Evolutionary conservation across 2,888 invertebrate species (phyloP).

Genomic region (Drepanosiphum platanoidis): DNA sequence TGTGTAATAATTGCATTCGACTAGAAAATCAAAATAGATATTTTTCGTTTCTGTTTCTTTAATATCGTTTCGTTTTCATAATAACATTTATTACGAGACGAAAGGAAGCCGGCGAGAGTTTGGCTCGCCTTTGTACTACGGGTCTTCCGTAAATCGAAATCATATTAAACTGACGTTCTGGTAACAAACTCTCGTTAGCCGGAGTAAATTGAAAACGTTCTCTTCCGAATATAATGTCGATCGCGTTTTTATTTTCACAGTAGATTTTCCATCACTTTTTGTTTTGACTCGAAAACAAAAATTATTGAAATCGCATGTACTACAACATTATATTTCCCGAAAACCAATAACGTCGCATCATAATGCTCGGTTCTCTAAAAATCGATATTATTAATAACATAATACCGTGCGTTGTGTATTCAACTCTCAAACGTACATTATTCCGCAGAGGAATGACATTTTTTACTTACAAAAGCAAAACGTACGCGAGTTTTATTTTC

Average conservation of each 20-base stretch:
- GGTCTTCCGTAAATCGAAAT: constrained; percentile 44
- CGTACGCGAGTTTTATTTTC: too few relatives aligned
- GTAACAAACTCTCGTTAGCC: constrained; percentile 52
- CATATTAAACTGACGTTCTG: constrained; percentile 41
- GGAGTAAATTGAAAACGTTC: constrained; percentile 54
- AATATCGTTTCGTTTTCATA: constrained; percentile 22
- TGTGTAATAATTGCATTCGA: background rate
- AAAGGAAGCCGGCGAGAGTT: constrained; percentile 22
- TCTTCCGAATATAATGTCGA: constrained; percentile 22
- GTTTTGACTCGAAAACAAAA: background rate
- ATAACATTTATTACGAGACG: constrained; percentile 21
- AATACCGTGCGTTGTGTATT: too few relatives aligned
- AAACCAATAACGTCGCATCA: background rate
- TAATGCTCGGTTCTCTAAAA: too few relatives aligned
- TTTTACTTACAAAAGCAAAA: too few relatives aligned
- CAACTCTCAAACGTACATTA: too few relatives aligned
- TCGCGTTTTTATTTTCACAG: constrained; percentile 26
- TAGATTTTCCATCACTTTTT: background rate
- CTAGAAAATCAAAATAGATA: background rate
- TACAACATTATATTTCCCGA: too few relatives aligned
- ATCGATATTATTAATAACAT: too few relatives aligned
- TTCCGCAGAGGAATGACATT: too few relatives aligned
- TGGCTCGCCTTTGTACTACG: constrained; percentile 28
- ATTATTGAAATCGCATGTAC: background rate
- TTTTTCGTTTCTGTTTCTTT: constrained; percentile 2